Evolutionary conservation across 2,888 invertebrate genomes (phyloP).

Genomic region (Drosophila quasianomalipes): DNA sequence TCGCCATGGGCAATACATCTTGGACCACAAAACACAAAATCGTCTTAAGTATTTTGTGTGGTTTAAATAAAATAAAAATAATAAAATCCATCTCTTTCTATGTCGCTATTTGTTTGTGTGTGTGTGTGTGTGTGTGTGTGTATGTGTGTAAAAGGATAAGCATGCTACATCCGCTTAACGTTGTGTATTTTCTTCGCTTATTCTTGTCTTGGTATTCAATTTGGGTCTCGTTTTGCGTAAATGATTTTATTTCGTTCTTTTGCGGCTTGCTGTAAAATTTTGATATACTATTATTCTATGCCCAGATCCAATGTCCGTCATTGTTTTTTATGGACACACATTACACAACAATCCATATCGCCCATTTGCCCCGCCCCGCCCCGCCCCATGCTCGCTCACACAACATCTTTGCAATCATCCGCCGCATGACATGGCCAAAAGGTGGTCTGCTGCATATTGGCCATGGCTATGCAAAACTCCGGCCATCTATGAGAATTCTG

Average conservation of each 20-base stretch:
- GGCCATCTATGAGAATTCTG: slow-evolving; percentile 72
- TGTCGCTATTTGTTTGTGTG: slow-evolving; percentile 22
- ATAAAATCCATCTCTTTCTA: slow-evolving; percentile 59
- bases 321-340: slow-evolving; percentile 73
- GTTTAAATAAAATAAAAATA: slow-evolving; percentile 80
- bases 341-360: slow-evolving; percentile 44
- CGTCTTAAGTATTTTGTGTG: slow-evolving; percentile 82
- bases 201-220: slow-evolving; percentile 67
- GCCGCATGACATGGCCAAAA: slow-evolving; percentile 71
- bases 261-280: slow-evolving; percentile 68
- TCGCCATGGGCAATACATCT: slow-evolving; percentile 77
- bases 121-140: slow-evolving; percentile 36
- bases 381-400: slow-evolving; percentile 18
- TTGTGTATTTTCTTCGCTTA: slow-evolving; percentile 59
- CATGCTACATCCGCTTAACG: slow-evolving; percentile 77
- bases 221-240: slow-evolving; percentile 73
- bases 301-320: slow-evolving; percentile 73
- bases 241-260: slow-evolving; percentile 72
- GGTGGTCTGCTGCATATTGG: slow-evolving; percentile 56
- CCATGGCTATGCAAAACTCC: slow-evolving; percentile 40
- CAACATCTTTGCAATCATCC: slow-evolving; percentile 45
- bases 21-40: slow-evolving; percentile 80
- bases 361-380: slow-evolving; percentile 1
- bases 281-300: slow-evolving; percentile 78
- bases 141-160: slow-evolving; percentile 72